These are phyloP conservation scores for Thera obeliscata DNA, from an alignment of 2,888 invertebrate genomes.

Conservation along the genomic window DNA sequence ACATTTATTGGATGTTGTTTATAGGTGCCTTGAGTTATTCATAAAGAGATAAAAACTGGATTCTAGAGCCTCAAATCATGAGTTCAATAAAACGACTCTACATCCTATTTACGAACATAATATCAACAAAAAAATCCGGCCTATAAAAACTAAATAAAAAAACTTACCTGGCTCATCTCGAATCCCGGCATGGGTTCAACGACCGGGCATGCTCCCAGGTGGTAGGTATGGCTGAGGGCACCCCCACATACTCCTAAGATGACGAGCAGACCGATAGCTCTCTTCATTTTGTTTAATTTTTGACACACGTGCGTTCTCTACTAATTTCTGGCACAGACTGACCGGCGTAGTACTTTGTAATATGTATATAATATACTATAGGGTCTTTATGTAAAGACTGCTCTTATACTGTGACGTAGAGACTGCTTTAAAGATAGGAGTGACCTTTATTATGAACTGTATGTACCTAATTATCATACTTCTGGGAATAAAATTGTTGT, in stretches of 20 bases:
- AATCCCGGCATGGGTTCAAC: slow-evolving; percentile 90
- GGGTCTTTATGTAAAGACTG: too few species aligned
- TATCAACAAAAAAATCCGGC: background rate
- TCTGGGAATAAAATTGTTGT: background rate
- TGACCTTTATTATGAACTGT: slow-evolving; percentile 21
- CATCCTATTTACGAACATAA: too few species aligned
- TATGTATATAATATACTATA: too few species aligned
- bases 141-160: slow-evolving; percentile 7
- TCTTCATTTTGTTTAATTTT: slow-evolving; percentile 50
- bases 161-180: slow-evolving; percentile 88
- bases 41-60: too few species aligned
- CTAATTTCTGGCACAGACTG: slow-evolving; percentile 24
- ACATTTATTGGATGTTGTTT: too few species aligned
- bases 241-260: slow-evolving; percentile 62
- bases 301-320: slow-evolving; percentile 26
- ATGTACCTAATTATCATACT: background rate
- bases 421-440: slow-evolving; percentile 2
- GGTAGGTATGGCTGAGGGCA: slow-evolving; percentile 86
- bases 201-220: slow-evolving; percentile 89
- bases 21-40: too few species aligned
- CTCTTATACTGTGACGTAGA: too few species aligned
- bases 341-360: background rate
- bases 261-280: slow-evolving; percentile 50
- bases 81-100: too few species aligned
- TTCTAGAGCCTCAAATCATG: too few species aligned